Evolutionary conservation across 2,113 vertebrate species (phyloP), one percentile per base, ranked within the genome.

Genomic region (Eubucco bourcierii): DNA sequence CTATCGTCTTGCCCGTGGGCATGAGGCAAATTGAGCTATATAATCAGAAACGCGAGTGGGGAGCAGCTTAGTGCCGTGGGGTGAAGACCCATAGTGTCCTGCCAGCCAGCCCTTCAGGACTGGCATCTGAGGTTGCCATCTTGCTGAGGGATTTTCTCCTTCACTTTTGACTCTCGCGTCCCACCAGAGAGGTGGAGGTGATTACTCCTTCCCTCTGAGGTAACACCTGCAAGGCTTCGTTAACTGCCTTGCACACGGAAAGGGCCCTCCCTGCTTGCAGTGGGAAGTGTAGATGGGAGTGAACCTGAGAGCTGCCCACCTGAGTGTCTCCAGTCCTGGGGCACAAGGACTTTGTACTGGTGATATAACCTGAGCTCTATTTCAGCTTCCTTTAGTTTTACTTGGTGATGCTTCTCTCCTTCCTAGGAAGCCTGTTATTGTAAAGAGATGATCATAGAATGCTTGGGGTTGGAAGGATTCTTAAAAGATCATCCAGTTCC

Each of bases 21-120:
- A 25, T 0, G 15, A 11, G n/a, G n/a, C 67, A 20, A 25, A 1
- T 20, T 10, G 18, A 46, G n/a, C 25, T 15, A 37, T 28, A 29
- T 2, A n/a, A 2, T 39, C 55, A 18, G 1, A n/a, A 58, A 21
- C 5, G 2, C 0, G 0, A 2, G 6, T 1, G 1, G 47, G 47
- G 23, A 31, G 3, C 1, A 21, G 7, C 46, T 31, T 6, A 2
- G 33, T 31, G 33, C 14, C 13, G 55, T 37, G n/a, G 2, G 1
- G 4, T 15, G 34, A 23, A 34, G 33, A n/a, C 5, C 23, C 50
- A 25, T 23, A 0, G 33, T 55, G 10, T 13, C 13, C 25, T 15
- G 1, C 7, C 3, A 28, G 4, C 11, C 7, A 6, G 19, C 14
- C 0, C 10, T 7, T 23, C 9, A 2, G 47, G 31, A 33, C 3